Evolutionary conservation across 2,113 vertebrate species (phyloP), one percentile per base, ranked within the genome.

Genomic region (Cricetomys ansorgei): DNA sequence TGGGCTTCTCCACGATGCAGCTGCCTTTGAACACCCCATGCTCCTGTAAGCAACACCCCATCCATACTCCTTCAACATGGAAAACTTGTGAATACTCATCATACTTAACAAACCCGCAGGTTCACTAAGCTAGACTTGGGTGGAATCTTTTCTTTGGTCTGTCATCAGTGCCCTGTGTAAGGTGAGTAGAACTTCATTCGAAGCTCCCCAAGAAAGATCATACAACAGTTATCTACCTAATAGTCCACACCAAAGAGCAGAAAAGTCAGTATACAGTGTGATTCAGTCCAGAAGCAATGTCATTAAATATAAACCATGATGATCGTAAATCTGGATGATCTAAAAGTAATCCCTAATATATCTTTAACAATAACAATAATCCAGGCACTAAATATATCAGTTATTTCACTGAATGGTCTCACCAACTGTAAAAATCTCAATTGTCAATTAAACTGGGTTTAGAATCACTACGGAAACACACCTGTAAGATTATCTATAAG

Each of bases 291-390:
- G 8, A 67, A 81, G 43, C 31, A 79, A 91, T 89, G 8, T 1
- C 45, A 84, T 84, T 91, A 87, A 77, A 69, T 79, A 73, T n/a
- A 70, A 93, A 91, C 37, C 45, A 62, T 57, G 79, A 81, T 75
- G 19, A 45, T 0, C 62, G 6, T 57, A 21, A 5, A 76, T 62
- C 57, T 34, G 2, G n/a, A 59, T 45, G 1, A 4, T 29, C 55
- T 76, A 76, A 59, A 59, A 88, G 13, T 31, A 29, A 75, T 62
- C 45, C 13, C 34, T 72, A 40, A 40, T 37, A 11, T 8, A n/a
- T 88, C 25, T 72, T 6, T 55, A 40, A 45, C 25, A 87, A 31
- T 81, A 70, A 55, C n/a, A 77, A 59, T 64, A 27, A 21, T 0
- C 37, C 31, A 45, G 13, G 1, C 48, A 88, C 27, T 57, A 2